Percentiles rank a stretch among this genome's conserved stretches.
Evolutionary conservation across 2,888 invertebrate species (phyloP).

Genomic region (Eubasilissa splendida): DNA sequence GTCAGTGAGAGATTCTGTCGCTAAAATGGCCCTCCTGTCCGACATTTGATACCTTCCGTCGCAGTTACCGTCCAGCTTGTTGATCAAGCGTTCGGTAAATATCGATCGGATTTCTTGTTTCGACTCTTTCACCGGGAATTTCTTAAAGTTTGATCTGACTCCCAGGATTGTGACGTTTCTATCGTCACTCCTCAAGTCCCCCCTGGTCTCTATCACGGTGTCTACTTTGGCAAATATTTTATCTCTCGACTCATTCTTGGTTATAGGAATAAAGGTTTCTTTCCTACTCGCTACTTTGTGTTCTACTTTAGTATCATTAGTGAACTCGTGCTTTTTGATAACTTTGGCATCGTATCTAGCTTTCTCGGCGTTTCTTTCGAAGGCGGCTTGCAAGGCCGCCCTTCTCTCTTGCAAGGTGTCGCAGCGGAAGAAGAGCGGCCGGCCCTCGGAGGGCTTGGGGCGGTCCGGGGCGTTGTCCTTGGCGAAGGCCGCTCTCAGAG

Average conservation of each 20-base stretch:
- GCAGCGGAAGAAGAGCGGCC: constrained; percentile 50
- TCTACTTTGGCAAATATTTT: constrained; percentile 56
- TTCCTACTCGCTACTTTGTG: constrained; percentile 31
- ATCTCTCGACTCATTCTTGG: constrained; percentile 41
- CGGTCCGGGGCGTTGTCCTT: constrained; percentile 64
- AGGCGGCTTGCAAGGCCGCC: constrained; percentile 58
- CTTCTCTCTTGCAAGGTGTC: constrained; percentile 53
- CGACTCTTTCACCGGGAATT: constrained; percentile 36
- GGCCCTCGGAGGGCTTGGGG: constrained; percentile 64
- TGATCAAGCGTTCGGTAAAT: constrained; percentile 29
- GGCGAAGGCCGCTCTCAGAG: constrained; percentile 71
- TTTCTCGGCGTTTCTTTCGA: constrained; percentile 55
- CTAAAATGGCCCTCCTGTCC: constrained; percentile 40
- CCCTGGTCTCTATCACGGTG: constrained; percentile 49
- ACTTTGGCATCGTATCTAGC: constrained; percentile 52
- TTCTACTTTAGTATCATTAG: constrained; percentile 22
- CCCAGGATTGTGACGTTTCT: constrained; percentile 27
- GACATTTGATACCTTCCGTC: constrained; percentile 34
- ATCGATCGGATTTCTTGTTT: constrained; percentile 44
- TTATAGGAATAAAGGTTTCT: constrained; percentile 32
- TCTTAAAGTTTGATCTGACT: constrained; percentile 39
- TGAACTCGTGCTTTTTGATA: constrained; percentile 29
- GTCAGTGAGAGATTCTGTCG: constrained; percentile 44
- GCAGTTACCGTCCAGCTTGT: constrained; percentile 36
- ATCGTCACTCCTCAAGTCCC: constrained; percentile 52